Percentiles rank a stretch among this genome's conserved stretches.
These are phyloP conservation scores for Dasypus novemcinctus DNA, from an alignment of 2,113 vertebrate species.

Conservation along the genomic window DNA sequence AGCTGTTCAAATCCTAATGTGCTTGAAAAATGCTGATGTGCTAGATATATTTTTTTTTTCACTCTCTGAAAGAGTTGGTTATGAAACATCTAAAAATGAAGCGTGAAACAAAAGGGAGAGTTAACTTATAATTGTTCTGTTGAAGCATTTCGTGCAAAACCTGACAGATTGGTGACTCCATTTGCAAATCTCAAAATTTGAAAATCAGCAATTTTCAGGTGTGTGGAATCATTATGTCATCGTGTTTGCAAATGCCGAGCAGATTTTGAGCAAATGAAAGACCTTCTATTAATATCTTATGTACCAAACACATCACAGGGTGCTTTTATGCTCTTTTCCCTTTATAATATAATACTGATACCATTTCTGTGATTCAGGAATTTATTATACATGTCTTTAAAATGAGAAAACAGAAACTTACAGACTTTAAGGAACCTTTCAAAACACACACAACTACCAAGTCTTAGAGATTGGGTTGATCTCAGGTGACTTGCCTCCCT, in stretches of 20 bases:
- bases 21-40: slow-evolving; percentile 48
- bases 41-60: slow-evolving; percentile 9
- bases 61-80: slow-evolving; percentile 46
- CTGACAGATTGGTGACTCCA: slow-evolving; percentile 36
- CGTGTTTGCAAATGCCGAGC: not conserved
- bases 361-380: slow-evolving; percentile 28
- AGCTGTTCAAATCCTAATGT: slow-evolving; percentile 26
- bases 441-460: not conserved
- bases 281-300: not conserved
- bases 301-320: not conserved
- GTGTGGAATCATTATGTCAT: not conserved
- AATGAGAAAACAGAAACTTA: not conserved
- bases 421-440: not conserved
- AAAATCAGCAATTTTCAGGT: slow-evolving; percentile 44
- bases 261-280: slow-evolving; percentile 19
- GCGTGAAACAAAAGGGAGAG: slow-evolving; percentile 41
- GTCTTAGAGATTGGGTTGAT: not conserved
- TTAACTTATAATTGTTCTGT: slow-evolving; percentile 53
- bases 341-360: not conserved
- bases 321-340: not conserved
- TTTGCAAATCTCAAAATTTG: slow-evolving; percentile 53
- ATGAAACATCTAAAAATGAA: slow-evolving; percentile 61
- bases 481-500: not conserved
- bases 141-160: slow-evolving; percentile 24
- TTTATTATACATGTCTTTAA: not conserved